Percentiles rank a stretch among this genome's conserved stretches.
Conservation (phyloP, 1,140 invertebrate species). For the Lepidostoma basale region DNA sequence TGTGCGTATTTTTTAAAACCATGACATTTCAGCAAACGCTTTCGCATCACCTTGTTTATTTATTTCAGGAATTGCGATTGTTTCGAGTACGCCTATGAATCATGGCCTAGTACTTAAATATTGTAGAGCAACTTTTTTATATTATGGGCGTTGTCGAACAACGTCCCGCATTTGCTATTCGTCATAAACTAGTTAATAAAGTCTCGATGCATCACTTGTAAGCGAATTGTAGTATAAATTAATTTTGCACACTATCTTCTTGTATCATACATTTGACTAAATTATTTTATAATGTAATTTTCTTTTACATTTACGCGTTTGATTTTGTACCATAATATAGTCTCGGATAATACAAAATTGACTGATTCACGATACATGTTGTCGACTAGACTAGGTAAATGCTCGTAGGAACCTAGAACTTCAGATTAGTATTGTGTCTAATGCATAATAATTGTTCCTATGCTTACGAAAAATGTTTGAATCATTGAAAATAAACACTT, state of each 20-base stretch:
- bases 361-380: constrained; percentile 45
- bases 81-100: constrained; percentile 17
- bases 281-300: constrained; percentile 22
- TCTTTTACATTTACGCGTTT: constrained; percentile 14
- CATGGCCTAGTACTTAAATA: constrained; percentile 23
- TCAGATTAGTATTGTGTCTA: constrained; percentile 43
- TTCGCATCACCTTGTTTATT: not conserved
- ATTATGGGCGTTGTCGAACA: constrained; percentile 5
- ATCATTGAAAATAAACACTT: constrained; percentile 44
- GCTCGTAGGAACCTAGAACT: constrained; percentile 38
- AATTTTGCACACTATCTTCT: constrained; percentile 33
- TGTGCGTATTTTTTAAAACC: constrained; percentile 17
- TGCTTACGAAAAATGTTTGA: constrained; percentile 46
- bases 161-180: constrained; percentile 6
- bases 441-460: constrained; percentile 43
- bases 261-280: constrained; percentile 32
- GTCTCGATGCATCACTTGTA: not conserved
- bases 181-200: not conserved
- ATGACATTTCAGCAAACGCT: constrained; percentile 10
- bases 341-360: constrained; percentile 38
- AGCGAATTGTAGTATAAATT: constrained; percentile 14
- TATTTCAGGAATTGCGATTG: not conserved
- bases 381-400: constrained; percentile 42
- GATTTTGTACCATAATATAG: constrained; percentile 30
- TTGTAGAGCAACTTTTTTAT: constrained; percentile 11